Conservation (phyloP, 64 coral and sea anemone genomes). For the Montipora foliosa region DNA sequence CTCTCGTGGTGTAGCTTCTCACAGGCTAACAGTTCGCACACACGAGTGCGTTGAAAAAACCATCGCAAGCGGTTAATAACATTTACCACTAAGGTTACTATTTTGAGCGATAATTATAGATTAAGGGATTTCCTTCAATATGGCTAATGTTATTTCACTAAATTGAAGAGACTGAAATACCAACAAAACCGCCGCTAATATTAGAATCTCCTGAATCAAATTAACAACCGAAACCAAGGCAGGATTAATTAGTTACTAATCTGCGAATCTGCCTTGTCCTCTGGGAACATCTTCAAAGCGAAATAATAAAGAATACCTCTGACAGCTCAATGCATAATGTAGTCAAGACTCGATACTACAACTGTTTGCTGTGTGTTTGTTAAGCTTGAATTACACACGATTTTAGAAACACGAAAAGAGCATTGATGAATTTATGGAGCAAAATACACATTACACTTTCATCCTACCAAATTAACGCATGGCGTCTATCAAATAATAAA, state of each 20-base stretch:
- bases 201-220: neutral
- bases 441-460: neutral
- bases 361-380: too few species aligned
- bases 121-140: neutral
- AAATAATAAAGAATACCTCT: too few species aligned
- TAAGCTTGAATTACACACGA: neutral
- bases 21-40: too few species aligned
- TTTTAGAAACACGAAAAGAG: neutral
- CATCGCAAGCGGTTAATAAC: neutral
- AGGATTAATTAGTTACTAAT: too few species aligned
- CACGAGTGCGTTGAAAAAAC: neutral
- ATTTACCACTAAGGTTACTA: neutral
- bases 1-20: too few species aligned
- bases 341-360: too few species aligned
- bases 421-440: neutral
- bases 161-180: neutral
- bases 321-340: too few species aligned
- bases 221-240: neutral
- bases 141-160: neutral
- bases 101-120: neutral
- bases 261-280: too few species aligned
- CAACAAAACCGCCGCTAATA: neutral
- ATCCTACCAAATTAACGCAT: neutral
- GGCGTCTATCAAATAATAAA: neutral
- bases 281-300: too few species aligned